These are phyloP conservation scores for Zophobas morio DNA, from an alignment of 1,140 invertebrate genomes.

Conservation along the genomic window DNA sequence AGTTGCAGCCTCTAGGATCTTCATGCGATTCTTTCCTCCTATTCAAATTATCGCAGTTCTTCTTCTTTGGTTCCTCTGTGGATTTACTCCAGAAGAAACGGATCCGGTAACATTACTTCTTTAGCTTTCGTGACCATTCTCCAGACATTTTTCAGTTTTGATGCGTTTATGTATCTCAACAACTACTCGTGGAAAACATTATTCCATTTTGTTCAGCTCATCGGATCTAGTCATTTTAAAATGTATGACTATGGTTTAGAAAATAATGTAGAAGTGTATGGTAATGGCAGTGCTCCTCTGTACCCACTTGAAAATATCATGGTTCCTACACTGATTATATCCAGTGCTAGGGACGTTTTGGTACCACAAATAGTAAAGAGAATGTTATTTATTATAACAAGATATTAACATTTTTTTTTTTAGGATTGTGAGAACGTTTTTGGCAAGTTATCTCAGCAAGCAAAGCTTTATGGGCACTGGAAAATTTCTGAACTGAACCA, in stretches of 20 bases:
- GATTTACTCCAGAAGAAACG: conserved; percentile 2
- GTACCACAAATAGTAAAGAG: not conserved
- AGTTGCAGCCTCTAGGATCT: not conserved
- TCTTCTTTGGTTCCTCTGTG: not conserved
- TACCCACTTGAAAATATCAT: conserved; percentile 11
- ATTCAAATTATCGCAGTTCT: not conserved
- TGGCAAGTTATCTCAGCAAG: conserved; percentile 15
- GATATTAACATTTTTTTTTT: not conserved
- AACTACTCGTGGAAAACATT: conserved; percentile 13
- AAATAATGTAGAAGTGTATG: conserved; percentile 8
- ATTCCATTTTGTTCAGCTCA: conserved; percentile 12
- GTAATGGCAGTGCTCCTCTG: not conserved
- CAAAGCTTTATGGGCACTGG: not conserved
- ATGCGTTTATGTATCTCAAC: not conserved
- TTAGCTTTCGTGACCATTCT: not conserved
- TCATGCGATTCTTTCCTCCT: not conserved
- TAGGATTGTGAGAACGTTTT: conserved; percentile 9
- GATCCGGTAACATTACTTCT: not conserved
- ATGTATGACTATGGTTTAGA: conserved; percentile 28
- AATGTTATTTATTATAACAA: not conserved
- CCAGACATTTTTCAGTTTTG: not conserved
- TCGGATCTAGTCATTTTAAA: not conserved
- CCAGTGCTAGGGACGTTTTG: not conserved
- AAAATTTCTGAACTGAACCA: conserved; percentile 18
- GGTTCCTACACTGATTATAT: not conserved